A percentile compares a stretch with the other conserved stretches of the same genome.
These are phyloP conservation scores for Corythornis madagascariensis DNA, from an alignment of 2,113 vertebrate genomes.

Conservation along the genomic window DNA sequence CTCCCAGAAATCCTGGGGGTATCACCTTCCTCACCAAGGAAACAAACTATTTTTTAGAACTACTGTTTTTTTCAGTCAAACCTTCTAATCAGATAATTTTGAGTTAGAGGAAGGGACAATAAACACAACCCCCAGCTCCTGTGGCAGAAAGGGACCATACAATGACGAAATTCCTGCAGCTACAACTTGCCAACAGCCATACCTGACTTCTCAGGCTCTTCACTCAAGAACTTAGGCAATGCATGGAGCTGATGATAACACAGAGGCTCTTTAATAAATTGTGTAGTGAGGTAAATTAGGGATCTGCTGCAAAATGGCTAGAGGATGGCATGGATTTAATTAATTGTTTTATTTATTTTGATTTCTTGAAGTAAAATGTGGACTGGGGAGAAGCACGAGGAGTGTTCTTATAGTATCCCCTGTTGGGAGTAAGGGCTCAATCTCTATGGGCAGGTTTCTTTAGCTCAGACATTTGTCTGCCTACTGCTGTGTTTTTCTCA, in stretches of 20 bases:
- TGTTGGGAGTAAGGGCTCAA: accelerated
- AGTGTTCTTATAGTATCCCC: neutral
- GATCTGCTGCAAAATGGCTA: neutral
- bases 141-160: neutral
- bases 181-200: neutral
- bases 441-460: neutral
- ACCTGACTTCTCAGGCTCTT: neutral
- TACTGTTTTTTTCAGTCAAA: neutral
- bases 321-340: neutral
- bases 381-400: neutral
- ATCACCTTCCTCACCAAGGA: neutral
- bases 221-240: neutral
- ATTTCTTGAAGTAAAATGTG: neutral
- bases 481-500: neutral
- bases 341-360: neutral
- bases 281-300: neutral
- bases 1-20: neutral
- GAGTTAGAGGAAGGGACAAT: neutral
- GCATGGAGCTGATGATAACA: neutral
- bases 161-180: neutral
- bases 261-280: neutral
- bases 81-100: neutral
- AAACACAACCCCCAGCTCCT: neutral
- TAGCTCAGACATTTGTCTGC: neutral
- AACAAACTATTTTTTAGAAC: neutral